Percentiles rank a stretch among this genome's conserved stretches.
phyloP scores from a whole-genome alignment of 2,113 vertebrate genomes.

The Onychorhynchus coronatus region DNA sequence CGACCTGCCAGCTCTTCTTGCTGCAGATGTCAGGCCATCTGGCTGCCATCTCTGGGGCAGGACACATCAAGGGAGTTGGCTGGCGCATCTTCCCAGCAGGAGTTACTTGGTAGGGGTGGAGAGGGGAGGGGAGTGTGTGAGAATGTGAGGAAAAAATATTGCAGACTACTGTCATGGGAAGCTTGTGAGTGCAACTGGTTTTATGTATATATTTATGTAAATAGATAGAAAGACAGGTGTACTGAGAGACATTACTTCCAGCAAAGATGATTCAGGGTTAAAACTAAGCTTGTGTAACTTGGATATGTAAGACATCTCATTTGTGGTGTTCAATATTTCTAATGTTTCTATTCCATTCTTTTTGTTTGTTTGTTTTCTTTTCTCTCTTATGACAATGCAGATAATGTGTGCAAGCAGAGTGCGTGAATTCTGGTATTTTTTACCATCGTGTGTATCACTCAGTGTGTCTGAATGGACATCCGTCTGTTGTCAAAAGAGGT shows the following conservation, averaged over 20 bases:
- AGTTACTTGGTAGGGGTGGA: slow-evolving; percentile 4
- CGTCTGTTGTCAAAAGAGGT: background rate
- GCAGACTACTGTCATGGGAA: background rate
- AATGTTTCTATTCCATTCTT: rapidly evolving
- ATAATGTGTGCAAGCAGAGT: background rate
- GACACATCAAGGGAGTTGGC: slow-evolving; percentile 67
- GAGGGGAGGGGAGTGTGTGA: background rate
- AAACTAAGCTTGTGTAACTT: background rate
- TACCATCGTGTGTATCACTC: background rate
- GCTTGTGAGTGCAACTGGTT: background rate
- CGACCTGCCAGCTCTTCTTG: slow-evolving; percentile 61
- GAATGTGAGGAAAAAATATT: background rate
- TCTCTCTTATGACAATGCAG: background rate
- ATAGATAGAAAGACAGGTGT: background rate
- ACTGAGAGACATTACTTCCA: background rate
- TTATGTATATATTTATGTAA: background rate
- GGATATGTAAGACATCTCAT: background rate
- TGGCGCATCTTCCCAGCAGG: slow-evolving; percentile 46
- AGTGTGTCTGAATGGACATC: background rate
- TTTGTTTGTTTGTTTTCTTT: background rate
- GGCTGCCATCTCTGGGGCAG: slow-evolving; percentile 65
- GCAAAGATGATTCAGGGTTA: background rate
- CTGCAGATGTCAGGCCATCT: slow-evolving; percentile 70
- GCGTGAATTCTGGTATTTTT: background rate
- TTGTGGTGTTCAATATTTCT: background rate